A percentile compares a stretch with the other conserved stretches of the same genome.
Evolutionary conservation across 2,888 invertebrate genomes (phyloP).

Genomic region (Sarcophaga caerulescens): DNA sequence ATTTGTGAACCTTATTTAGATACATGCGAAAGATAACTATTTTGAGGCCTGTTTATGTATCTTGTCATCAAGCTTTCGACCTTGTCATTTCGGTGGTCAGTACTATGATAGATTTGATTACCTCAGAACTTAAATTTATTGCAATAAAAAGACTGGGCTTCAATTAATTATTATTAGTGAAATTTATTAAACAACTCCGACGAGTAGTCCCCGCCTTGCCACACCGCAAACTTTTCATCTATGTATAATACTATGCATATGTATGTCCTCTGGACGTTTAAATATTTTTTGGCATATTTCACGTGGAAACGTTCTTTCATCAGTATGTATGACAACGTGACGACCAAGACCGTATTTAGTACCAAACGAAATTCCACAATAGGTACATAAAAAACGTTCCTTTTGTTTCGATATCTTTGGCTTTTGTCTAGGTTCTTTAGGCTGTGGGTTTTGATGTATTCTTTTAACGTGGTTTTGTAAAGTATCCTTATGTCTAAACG

Average conservation of each 20-base stretch:
- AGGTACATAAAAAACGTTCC: constrained; percentile 58
- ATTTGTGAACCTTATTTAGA: too few relatives aligned
- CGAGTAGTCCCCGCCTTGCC: constrained; percentile 65
- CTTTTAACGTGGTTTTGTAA: constrained; percentile 31
- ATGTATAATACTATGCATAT: constrained; percentile 84
- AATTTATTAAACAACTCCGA: too few relatives aligned
- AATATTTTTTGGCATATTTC: constrained; percentile 77
- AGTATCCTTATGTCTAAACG: constrained; percentile 22
- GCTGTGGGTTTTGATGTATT: constrained; percentile 31
- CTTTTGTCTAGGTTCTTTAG: background rate
- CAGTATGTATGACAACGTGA: constrained; percentile 83
- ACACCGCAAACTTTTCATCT: constrained; percentile 73
- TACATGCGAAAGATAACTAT: too few relatives aligned
- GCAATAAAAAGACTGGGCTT: too few relatives aligned
- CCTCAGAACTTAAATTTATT: too few relatives aligned
- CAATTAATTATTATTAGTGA: too few relatives aligned
- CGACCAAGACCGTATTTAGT: constrained; percentile 56
- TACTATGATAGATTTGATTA: too few relatives aligned
- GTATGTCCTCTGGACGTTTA: constrained; percentile 86
- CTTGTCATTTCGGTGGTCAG: too few relatives aligned
- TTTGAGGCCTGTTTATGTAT: too few relatives aligned
- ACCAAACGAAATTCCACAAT: constrained; percentile 58
- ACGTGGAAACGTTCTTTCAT: constrained; percentile 76
- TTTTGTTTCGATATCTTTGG: constrained; percentile 35
- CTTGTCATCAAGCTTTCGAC: too few relatives aligned